Percentiles rank a stretch among this genome's conserved stretches.
phyloP scores from a whole-genome alignment of 2,113 vertebrate species.

The Gymnogyps californianus region DNA sequence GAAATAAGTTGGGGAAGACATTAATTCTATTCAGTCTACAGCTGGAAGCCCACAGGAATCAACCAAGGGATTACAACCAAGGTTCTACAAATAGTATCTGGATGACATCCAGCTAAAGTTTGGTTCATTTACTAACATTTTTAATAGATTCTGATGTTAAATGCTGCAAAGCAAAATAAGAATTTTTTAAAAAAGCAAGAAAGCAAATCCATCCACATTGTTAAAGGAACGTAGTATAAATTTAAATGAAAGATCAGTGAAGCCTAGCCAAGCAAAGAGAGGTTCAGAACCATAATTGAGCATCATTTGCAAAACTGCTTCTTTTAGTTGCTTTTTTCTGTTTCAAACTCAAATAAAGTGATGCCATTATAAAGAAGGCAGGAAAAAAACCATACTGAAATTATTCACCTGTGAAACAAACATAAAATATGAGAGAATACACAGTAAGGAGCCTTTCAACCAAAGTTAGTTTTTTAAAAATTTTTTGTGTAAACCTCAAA shows the following conservation, averaged over 20 bases:
- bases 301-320: slow-evolving; percentile 8
- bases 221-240: background rate
- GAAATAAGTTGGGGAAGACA: background rate
- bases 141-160: slow-evolving; percentile 13
- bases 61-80: background rate
- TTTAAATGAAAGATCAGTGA: background rate
- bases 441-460: background rate
- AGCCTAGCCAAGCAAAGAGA: background rate
- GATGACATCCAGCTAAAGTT: background rate
- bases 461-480: background rate
- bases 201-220: background rate
- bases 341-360: background rate
- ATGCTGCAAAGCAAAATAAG: background rate
- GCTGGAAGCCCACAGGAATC: background rate
- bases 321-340: background rate
- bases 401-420: background rate
- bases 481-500: background rate
- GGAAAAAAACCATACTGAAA: background rate
- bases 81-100: background rate
- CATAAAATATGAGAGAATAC: background rate
- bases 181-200: background rate
- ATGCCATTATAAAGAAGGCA: background rate
- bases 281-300: background rate
- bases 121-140: background rate
- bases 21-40: background rate